Conservation (phyloP, 2,888 invertebrate species). For the Cloeon dipterum region DNA sequence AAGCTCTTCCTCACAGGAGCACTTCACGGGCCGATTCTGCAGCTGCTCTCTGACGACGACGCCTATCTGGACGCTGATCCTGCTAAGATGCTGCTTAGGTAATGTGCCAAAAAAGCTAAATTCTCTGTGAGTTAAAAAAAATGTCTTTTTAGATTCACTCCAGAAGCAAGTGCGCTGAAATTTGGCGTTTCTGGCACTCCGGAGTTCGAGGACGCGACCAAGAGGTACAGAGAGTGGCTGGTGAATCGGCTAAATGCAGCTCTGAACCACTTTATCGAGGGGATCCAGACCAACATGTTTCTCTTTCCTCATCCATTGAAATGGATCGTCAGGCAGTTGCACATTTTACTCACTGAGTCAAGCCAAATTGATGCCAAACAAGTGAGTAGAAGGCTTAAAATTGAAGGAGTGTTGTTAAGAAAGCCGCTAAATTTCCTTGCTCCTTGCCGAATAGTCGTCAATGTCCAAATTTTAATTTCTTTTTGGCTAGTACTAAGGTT, state of each 20-base stretch:
- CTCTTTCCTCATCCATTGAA: conserved; percentile 76
- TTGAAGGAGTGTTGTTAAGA: too few relatives aligned
- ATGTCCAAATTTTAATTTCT: too few relatives aligned
- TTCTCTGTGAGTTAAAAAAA: not conserved
- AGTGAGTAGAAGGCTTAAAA: conserved; percentile 14
- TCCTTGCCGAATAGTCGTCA: too few relatives aligned
- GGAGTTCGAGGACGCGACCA: conserved; percentile 47
- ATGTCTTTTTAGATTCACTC: conserved; percentile 24
- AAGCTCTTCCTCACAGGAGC: conserved; percentile 84
- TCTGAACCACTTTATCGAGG: conserved; percentile 56
- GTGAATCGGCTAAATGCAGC: conserved; percentile 56
- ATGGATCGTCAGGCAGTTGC: conserved; percentile 78
- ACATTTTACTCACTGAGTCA: conserved; percentile 36
- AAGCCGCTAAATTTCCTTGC: too few relatives aligned
- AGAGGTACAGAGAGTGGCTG: conserved; percentile 55
- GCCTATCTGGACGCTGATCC: conserved; percentile 82
- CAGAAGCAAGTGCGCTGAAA: conserved; percentile 34
- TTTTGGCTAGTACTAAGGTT: too few relatives aligned
- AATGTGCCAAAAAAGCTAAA: too few relatives aligned
- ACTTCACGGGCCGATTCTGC: conserved; percentile 75
- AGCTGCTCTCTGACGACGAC: conserved; percentile 74
- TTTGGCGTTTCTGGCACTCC: conserved; percentile 55
- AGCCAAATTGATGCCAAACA: conserved; percentile 28
- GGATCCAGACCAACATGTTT: conserved; percentile 62
- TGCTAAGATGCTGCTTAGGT: conserved; percentile 54